These are phyloP conservation scores for Acipenser ruthenus DNA, from an alignment of 2,797 vertebrate species.

Conservation along the genomic window DNA sequence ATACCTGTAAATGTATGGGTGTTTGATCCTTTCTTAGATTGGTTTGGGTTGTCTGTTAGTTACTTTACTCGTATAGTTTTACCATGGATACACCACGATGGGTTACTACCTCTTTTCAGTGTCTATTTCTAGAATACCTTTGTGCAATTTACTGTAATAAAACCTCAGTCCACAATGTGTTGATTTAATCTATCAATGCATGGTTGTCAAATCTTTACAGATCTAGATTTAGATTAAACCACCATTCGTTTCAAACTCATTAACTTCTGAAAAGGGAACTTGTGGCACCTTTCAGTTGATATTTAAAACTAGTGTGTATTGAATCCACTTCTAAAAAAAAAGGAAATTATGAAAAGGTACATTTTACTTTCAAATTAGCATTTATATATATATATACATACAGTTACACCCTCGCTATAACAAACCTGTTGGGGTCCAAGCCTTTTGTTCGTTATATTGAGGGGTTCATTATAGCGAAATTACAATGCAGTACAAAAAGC, in stretches of 20 bases:
- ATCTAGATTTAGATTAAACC: slow-evolving; percentile 22
- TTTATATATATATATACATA: slow-evolving; percentile 36
- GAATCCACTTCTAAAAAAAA: slow-evolving; percentile 56
- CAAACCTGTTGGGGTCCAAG: slow-evolving; percentile 2
- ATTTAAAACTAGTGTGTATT: slow-evolving; percentile 63
- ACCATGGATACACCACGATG: too few relatives aligned
- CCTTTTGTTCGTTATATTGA: neutral
- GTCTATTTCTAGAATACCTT: neutral
- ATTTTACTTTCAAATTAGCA: slow-evolving; percentile 36
- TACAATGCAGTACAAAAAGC: too few relatives aligned
- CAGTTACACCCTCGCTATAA: slow-evolving; percentile 14
- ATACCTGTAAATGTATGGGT: neutral
- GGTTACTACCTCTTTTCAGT: too few relatives aligned
- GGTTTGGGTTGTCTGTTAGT: neutral
- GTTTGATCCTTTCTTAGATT: neutral
- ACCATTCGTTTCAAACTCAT: slow-evolving; percentile 24
- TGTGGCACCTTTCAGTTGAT: slow-evolving; percentile 58
- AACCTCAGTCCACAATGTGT: slow-evolving; percentile 26
- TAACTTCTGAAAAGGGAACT: slow-evolving; percentile 64
- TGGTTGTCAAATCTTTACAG: slow-evolving; percentile 30
- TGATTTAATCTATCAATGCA: slow-evolving; percentile 23
- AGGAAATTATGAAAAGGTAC: slow-evolving; percentile 6
- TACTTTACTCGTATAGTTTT: too few relatives aligned
- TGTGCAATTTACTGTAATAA: slow-evolving; percentile 12
- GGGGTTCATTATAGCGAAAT: too few relatives aligned